Conservation (phyloP, 2,113 vertebrate species). For the Tragelaphus scriptus region DNA sequence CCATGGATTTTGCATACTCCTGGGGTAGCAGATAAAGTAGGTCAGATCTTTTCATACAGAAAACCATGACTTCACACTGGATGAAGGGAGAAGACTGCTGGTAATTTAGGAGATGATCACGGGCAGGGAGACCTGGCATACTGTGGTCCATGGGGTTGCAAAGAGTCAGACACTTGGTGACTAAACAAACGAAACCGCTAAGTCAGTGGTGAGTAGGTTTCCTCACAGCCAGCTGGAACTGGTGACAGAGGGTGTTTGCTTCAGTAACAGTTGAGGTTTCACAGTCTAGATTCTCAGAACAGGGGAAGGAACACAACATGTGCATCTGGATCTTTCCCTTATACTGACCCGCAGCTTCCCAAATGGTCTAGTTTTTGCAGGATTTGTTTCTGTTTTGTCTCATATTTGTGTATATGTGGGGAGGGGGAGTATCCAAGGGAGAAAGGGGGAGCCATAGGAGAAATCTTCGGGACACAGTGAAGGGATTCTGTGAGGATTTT, state of each 20-base stretch:
- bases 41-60: not conserved
- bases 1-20: not conserved
- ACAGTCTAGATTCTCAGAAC: not conserved
- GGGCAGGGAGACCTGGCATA: not conserved
- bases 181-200: not conserved
- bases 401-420: not conserved
- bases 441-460: not conserved
- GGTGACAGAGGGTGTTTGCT: not conserved
- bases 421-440: fast-evolving
- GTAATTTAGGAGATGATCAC: not conserved
- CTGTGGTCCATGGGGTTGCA: not conserved
- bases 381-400: not conserved
- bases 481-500: not conserved
- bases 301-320: not conserved
- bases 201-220: not conserved
- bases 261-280: not conserved
- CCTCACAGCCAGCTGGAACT: not conserved
- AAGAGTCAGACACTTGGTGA: not conserved
- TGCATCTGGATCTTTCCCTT: not conserved
- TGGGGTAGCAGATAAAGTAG: not conserved
- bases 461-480: not conserved
- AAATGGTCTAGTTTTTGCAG: not conserved
- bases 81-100: not conserved
- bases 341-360: not conserved
- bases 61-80: not conserved